Evolutionary conservation across 2,797 vertebrate species (phyloP), one percentile per base, ranked within the genome.

Genomic region (Xenentodon cancila): DNA sequence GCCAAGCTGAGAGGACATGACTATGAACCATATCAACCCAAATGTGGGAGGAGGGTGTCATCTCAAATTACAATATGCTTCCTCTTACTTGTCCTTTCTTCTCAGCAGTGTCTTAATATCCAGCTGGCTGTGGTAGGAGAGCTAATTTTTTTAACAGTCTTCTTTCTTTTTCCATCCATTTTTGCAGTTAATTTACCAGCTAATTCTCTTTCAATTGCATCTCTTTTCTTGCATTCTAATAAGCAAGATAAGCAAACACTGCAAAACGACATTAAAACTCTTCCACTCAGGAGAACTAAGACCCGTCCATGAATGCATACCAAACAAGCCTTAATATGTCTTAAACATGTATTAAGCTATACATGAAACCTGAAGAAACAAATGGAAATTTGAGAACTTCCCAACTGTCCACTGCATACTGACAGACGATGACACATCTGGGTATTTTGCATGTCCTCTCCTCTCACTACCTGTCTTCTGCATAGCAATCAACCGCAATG

Each of bases 401-500:
- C 34, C 22, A 19, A 82, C 22, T 45, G 56, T 68, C 63, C 40
- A 17, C 63, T 50, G 58, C 32, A 65, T 12, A 34, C n/a, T 59
- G 47, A 81, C 71, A 57, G 60, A 77, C 62, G 62, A 64, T 52
- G 75, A 84, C 70, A 64, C 32, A 51, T 47, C 18, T 27, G 32
- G 57, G 70, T 42, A 65, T 80, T 65, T 18, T 70, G 59, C 46
- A 52, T 70, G 68, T 75, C 55, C 61, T 74, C 64, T 65, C 64
- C 56, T 67, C n/a, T 11, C 69, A 75, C 79, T 68, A 56, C 48
- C 61, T 63, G 56, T 68, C 75, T 54, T 69, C 51, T 59, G 63
- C 76, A 77, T 70, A 45, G 60, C 68, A 82, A 86, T 83, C 59
- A 61, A 57, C 43, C 16, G 66, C 60, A 45, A 71, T 70, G 32